These are phyloP conservation scores for Dorcus hopei DNA, from an alignment of 2,888 invertebrate genomes.

Conservation along the genomic window DNA sequence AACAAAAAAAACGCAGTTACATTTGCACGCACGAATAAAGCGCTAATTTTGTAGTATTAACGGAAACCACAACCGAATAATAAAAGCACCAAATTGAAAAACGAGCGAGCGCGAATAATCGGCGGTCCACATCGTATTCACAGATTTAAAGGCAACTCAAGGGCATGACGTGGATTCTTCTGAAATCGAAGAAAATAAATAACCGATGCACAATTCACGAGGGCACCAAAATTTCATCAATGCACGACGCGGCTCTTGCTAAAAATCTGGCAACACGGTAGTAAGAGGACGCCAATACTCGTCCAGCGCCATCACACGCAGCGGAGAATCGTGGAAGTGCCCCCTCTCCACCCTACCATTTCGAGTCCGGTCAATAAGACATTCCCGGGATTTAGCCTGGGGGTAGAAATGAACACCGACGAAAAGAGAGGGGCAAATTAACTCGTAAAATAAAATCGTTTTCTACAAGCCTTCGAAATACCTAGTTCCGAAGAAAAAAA, in stretches of 20 bases:
- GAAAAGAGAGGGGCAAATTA: constrained; percentile 20
- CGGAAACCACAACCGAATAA: constrained; percentile 15
- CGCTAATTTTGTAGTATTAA: background rate
- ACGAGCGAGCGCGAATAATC: constrained; percentile 20
- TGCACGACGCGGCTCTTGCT: constrained; percentile 36
- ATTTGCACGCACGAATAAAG: too few species aligned
- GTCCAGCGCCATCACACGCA: constrained; percentile 46
- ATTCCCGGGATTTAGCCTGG: constrained; percentile 44
- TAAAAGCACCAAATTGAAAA: constrained; percentile 21
- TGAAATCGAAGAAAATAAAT: constrained; percentile 9
- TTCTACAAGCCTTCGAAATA: constrained; percentile 11
- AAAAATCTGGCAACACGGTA: constrained; percentile 51
- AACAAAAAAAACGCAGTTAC: constrained; percentile 8
- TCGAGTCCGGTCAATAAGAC: constrained; percentile 49
- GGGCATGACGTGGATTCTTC: constrained; percentile 5
- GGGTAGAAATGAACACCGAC: constrained; percentile 19
- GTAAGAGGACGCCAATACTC: constrained; percentile 48
- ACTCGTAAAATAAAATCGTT: constrained; percentile 26
- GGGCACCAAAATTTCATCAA: constrained; percentile 5
- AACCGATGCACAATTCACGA: constrained; percentile 17
- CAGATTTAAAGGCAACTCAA: background rate
- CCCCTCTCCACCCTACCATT: constrained; percentile 28
- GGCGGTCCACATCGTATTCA: constrained; percentile 12
- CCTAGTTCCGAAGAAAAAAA: too few species aligned
- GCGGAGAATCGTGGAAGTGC: constrained; percentile 37